Percentiles rank a stretch among this genome's conserved stretches.
Evolutionary conservation across 64 coral and sea anemone genomes (phyloP).

Genomic region (Porites australiensis): DNA sequence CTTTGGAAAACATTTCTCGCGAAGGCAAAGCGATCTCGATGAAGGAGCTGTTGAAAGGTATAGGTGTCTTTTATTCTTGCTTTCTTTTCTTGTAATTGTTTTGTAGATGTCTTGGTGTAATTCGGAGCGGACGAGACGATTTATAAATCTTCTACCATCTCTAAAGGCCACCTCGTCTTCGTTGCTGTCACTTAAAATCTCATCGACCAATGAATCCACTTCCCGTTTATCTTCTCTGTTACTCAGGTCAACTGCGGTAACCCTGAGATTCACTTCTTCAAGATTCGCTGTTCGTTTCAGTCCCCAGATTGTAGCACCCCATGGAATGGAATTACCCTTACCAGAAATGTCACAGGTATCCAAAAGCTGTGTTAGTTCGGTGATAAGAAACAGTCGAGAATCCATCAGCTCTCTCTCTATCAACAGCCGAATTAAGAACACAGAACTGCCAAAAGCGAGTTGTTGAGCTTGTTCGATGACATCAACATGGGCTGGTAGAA

Average conservation of each 20-base stretch:
- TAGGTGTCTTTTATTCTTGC: background rate
- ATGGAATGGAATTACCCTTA: background rate
- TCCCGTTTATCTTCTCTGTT: background rate
- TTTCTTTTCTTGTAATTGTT: background rate
- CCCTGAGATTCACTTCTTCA: background rate
- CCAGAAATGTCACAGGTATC: too few relatives aligned
- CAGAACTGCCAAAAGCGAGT: constrained; percentile 28
- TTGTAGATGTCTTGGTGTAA: too few relatives aligned
- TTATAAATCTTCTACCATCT: background rate
- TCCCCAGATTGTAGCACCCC: constrained; percentile 57
- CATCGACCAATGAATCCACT: background rate
- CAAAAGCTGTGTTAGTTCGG: constrained; percentile 1
- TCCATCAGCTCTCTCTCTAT: background rate
- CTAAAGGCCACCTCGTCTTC: constrained; percentile 49
- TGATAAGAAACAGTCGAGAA: constrained; percentile 26
- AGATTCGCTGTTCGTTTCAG: constrained; percentile 32
- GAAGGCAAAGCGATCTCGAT: background rate
- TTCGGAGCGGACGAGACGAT: background rate
- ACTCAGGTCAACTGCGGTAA: constrained; percentile 43
- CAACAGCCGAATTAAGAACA: constrained; percentile 8
- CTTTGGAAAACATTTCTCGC: constrained; percentile 1
- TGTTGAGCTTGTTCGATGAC: constrained; percentile 29
- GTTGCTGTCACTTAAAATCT: background rate
- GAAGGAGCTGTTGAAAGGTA: constrained; percentile 8
- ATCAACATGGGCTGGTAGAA: background rate